Percentiles rank a stretch among this genome's conserved stretches.
These are phyloP conservation scores for Diaphora mendica DNA, from an alignment of 2,888 invertebrate genomes.

Conservation along the genomic window DNA sequence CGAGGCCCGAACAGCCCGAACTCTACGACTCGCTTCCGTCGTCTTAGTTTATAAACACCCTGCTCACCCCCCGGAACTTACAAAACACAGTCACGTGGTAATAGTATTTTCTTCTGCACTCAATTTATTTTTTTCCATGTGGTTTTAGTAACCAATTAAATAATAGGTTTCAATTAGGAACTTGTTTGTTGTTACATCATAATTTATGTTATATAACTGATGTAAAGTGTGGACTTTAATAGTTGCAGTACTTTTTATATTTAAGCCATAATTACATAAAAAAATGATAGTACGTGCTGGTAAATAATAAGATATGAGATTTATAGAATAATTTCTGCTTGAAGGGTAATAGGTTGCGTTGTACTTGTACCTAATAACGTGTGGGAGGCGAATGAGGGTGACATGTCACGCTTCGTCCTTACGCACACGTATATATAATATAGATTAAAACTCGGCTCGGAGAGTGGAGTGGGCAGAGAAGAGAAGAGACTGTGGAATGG, in stretches of 20 bases:
- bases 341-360: constrained; percentile 26
- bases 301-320: not conserved
- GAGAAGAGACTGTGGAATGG: constrained; percentile 40
- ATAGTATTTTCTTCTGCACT: not conserved
- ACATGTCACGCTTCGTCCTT: constrained; percentile 52
- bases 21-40: constrained; percentile 31
- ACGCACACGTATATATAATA: constrained; percentile 31
- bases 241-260: not conserved
- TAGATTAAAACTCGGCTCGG: constrained; percentile 50
- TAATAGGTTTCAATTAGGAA: not conserved
- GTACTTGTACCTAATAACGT: constrained; percentile 26
- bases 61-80: constrained; percentile 52
- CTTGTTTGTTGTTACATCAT: not conserved
- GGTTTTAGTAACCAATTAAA: not conserved
- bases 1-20: constrained; percentile 43
- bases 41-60: constrained; percentile 38
- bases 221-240: not conserved
- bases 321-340: constrained; percentile 11
- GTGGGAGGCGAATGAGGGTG: constrained; percentile 48
- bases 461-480: constrained; percentile 49
- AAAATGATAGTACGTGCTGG: not conserved
- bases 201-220: not conserved
- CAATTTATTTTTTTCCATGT: not conserved
- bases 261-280: not conserved
- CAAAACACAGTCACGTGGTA: constrained; percentile 66